A percentile compares a stretch with the other conserved stretches of the same genome.
phyloP scores from a whole-genome alignment of 2,797 vertebrate genomes.

The Acanthiza pusilla region DNA sequence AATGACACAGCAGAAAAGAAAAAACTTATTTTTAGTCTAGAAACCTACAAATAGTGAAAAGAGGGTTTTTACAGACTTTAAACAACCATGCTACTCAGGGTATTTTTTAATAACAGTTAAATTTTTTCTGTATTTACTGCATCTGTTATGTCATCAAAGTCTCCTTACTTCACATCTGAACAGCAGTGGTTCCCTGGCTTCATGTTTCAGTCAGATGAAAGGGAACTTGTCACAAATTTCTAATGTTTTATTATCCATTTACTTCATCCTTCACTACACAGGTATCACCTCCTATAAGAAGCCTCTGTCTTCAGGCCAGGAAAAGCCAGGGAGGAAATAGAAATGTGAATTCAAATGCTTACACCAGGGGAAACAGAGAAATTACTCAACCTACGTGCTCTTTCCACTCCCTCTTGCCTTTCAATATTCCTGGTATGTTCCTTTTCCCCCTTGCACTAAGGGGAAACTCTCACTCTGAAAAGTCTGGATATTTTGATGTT shows the following conservation, averaged over 20 bases:
- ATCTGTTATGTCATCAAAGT: background rate
- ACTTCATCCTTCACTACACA: background rate
- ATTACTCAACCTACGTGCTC: background rate
- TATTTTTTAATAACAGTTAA: background rate
- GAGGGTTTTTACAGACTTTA: background rate
- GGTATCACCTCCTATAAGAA: background rate
- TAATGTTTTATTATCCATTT: background rate
- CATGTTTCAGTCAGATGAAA: background rate
- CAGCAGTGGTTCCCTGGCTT: background rate
- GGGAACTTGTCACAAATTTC: background rate
- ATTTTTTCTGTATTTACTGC: background rate
- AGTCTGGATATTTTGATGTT: background rate
- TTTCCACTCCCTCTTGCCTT: background rate
- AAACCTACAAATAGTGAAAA: background rate
- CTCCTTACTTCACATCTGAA: background rate
- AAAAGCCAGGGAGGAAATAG: background rate
- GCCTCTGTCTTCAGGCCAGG: background rate
- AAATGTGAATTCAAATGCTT: background rate
- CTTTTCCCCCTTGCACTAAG: background rate
- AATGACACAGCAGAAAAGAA: background rate
- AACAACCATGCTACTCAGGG: background rate
- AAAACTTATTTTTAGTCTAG: background rate
- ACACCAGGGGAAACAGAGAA: background rate
- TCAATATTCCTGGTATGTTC: background rate
- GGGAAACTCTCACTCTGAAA: background rate